Base-by-base conservation (phyloP, 2,888 invertebrate genomes). In the Cylindroiulus punctatus region DNA sequence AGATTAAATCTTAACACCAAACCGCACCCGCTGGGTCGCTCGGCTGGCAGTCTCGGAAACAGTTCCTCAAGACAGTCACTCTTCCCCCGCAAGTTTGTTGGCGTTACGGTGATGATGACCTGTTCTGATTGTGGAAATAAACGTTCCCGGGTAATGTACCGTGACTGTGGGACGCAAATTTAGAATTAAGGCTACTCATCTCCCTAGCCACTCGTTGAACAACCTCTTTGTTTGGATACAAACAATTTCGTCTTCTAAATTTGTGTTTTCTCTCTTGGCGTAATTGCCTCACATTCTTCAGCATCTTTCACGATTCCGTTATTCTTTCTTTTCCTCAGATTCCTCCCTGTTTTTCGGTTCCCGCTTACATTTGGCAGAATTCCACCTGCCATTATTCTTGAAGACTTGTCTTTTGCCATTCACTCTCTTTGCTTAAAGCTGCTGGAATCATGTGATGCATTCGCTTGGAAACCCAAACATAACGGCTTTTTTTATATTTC, bases 161-260 rank as follows among this genome's bases (percentile, higher is more conserved):
- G 14, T 57, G 57, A 57, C 57, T 57, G 57, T n/a, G 57, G 57
- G 19, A 57, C 57, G 57, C 57, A 19, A 57, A 57, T 57, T 57
- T 57, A 57, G 57, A 57, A 57, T 57, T 57, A 57, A 57, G 57
- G 57, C 57, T 57, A 57, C 57, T 57, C 57, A 57, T 57, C 22
- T 57, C 57, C 4, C 14, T n/a, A 57, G 57, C 57, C 57, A 57
- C 22, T n/a, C 57, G 57, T 57, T 57, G 57, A 57, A 57, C 22
- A 57, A 57, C 57, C 57, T 57, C 57, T 57, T 57, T 57, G 57
- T 57, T 57, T n/a, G 57, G 57, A 57, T 57, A n/a, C 19, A 57
- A 57, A n/a, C 14, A n/a, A 57, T 57, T 57, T 57, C 22, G n/a
- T 22, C 57, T 19, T 57, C 57, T 57, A 57, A 57, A 57, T 57